Percentiles rank a stretch among this genome's conserved stretches.
phyloP scores from a whole-genome alignment of 2,797 vertebrate species.

The Hydrocynus forskahlii region DNA sequence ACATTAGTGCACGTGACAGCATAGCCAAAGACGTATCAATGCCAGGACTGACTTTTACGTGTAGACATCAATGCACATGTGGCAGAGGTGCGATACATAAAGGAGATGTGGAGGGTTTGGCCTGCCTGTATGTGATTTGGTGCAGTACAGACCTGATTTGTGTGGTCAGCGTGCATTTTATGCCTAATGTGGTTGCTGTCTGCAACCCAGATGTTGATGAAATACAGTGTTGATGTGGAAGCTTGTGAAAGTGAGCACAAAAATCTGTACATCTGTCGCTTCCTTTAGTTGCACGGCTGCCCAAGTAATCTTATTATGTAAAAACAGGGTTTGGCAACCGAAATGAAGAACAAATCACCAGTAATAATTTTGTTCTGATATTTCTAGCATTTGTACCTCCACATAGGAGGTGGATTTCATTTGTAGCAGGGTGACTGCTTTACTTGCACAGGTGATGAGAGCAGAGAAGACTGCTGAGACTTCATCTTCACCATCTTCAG shows the following conservation, averaged over 20 bases:
- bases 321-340: not conserved
- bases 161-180: not conserved
- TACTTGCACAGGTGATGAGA: not conserved
- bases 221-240: not conserved
- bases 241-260: not conserved
- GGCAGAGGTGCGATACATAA: not conserved
- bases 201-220: slow-evolving; percentile 4
- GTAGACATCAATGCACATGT: not conserved
- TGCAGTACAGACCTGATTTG: not conserved
- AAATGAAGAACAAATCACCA: not conserved
- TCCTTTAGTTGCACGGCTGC: not conserved
- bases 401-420: not conserved
- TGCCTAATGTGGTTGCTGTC: not conserved
- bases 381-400: not conserved
- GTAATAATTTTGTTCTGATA: not conserved
- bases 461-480: not conserved
- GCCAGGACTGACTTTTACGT: not conserved
- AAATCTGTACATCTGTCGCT: not conserved
- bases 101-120: not conserved
- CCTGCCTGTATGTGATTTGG: not conserved
- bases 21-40: not conserved
- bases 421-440: not conserved
- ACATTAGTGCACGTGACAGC: not conserved
- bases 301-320: not conserved
- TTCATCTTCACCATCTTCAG: not conserved